A percentile compares a stretch with the other conserved stretches of the same genome.
Conservation (phyloP, 2,888 invertebrate genomes). For the Sacculina carcini region DNA sequence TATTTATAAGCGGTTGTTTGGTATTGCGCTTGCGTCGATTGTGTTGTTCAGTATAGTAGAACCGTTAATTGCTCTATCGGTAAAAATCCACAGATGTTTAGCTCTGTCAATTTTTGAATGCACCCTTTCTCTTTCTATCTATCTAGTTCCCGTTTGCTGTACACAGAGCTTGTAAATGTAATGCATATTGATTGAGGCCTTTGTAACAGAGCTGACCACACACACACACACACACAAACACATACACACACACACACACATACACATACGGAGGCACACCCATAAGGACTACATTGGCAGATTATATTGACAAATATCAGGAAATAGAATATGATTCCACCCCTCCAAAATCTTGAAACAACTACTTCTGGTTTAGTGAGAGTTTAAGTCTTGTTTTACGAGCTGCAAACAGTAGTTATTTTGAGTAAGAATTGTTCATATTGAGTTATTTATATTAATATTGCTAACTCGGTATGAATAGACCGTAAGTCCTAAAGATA, state of each 20-base stretch:
- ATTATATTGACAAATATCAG: background rate
- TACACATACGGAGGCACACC: background rate
- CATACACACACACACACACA: slow-evolving; percentile 1
- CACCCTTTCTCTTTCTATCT: background rate
- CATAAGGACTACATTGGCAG: background rate
- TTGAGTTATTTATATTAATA: slow-evolving; percentile 1
- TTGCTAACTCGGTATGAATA: slow-evolving; percentile 6
- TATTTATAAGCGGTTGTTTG: background rate
- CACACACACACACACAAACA: slow-evolving; percentile 5
- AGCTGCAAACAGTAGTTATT: too few relatives aligned
- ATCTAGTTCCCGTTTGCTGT: background rate
- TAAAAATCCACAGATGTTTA: background rate
- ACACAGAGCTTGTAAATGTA: too few relatives aligned
- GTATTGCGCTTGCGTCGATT: too few relatives aligned
- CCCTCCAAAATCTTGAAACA: too few relatives aligned
- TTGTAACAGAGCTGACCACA: too few relatives aligned
- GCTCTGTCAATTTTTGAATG: background rate
- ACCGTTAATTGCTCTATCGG: background rate
- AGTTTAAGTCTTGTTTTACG: too few relatives aligned
- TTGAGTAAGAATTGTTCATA: background rate
- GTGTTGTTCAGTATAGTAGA: background rate
- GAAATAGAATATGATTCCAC: too few relatives aligned
- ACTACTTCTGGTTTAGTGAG: too few relatives aligned
- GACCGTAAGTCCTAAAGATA: too few relatives aligned
- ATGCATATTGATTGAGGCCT: too few relatives aligned